Conservation (phyloP, 2,888 invertebrate species). For the Protonemura montana region DNA sequence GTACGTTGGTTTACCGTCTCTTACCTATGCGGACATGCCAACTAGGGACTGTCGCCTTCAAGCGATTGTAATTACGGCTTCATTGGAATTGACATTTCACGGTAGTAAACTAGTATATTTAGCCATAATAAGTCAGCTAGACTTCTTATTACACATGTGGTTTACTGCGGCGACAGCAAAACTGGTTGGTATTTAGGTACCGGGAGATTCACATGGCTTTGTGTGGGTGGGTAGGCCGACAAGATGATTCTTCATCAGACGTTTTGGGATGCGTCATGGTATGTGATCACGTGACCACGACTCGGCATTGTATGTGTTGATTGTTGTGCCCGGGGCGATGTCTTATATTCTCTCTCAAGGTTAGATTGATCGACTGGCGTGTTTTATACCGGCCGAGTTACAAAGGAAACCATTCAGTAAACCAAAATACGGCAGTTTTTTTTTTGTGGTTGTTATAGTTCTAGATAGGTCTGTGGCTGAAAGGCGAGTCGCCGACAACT, state of each 20-base stretch:
- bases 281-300: background rate
- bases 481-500: background rate
- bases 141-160: background rate
- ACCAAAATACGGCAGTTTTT: slow-evolving; percentile 12
- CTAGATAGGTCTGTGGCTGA: background rate
- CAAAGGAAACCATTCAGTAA: slow-evolving; percentile 12
- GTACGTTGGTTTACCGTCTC: background rate
- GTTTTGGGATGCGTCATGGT: background rate
- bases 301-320: background rate
- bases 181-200: background rate
- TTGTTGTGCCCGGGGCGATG: slow-evolving; percentile 4
- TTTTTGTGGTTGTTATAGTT: background rate
- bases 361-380: background rate
- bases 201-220: background rate
- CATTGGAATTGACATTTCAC: background rate
- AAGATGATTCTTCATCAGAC: background rate
- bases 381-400: background rate
- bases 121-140: background rate
- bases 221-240: background rate
- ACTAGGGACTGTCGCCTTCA: background rate
- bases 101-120: background rate
- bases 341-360: background rate
- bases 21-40: background rate
- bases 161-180: background rate
- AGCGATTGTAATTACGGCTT: background rate